Base-by-base conservation (phyloP, 2,888 invertebrate species). In the Coecobrya sp. region DNA sequence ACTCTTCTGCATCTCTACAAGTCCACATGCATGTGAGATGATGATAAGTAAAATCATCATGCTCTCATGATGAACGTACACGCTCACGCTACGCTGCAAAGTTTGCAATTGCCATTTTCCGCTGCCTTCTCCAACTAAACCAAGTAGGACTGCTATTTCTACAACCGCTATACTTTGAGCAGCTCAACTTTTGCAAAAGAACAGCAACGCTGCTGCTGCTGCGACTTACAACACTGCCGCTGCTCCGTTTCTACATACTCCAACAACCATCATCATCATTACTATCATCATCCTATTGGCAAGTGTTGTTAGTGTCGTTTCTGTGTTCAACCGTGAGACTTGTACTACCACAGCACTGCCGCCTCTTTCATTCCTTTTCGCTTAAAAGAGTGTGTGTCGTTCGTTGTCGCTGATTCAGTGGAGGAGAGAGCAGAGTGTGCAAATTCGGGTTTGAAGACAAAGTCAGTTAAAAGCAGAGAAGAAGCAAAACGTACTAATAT, bases 231-330 rank as follows among this genome's bases (percentile, higher is more conserved):
- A 16, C 19, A 25, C 62, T 49, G 49, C 7, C 27, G 42, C 42
- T 45, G 42, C 81, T 19, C 27, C 81, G 52, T 76, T 45, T 22
- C 45, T 45, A 11, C n/a, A n/a, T 30, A 13, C 45, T 52, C 30
- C 81, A 36, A 22, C 59, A 30, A 59, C 49, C 59, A 30, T 59
- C 81, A 81, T 36, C 55, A 90, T 73, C 73, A 81, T 81, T 79
- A 91, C 91, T 91, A 91, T 91, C 91, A 86, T 91, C 91, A 91
- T 68, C 86, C 91, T 91, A 86, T 91, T 91, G 79, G 91, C 91
- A 91, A 91, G 81, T 91, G 62, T 76, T 86, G 86, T 91, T 91
- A 91, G 91, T 91, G 91, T 91, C 91, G 91, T 91, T 91, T 86
- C 91, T 91, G 91, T 91, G 91, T 91, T 91, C 91, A 91, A 65